Conservation (phyloP, 2,113 vertebrate genomes). For the Gymnocephalus cernua region DNA sequence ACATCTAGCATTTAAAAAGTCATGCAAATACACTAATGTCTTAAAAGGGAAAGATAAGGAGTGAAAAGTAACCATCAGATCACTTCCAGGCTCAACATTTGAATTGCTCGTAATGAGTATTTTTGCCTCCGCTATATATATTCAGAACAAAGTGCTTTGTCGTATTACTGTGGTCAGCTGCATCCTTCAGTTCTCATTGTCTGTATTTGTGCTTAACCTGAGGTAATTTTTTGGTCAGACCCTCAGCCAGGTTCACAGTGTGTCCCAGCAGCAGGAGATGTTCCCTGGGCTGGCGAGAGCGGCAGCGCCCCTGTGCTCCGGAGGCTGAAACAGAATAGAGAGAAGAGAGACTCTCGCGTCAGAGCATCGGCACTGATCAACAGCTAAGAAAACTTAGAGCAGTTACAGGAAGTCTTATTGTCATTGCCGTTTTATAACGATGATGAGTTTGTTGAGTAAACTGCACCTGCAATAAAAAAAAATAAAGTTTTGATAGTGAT, state of each 20-base stretch:
- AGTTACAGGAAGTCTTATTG: not conserved
- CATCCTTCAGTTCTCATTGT: not conserved
- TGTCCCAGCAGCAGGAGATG: constrained; percentile 37
- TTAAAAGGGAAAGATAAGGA: not conserved
- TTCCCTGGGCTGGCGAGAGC: constrained; percentile 65
- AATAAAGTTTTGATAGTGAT: no score
- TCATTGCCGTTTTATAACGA: not conserved
- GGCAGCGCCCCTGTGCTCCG: constrained; percentile 76
- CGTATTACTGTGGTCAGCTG: not conserved
- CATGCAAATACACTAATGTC: not conserved
- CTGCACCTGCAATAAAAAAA: not conserved
- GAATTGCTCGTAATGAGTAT: not conserved
- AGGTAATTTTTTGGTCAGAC: constrained; percentile 48
- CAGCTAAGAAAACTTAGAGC: constrained; percentile 60
- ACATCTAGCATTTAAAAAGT: not conserved
- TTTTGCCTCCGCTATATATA: not conserved
- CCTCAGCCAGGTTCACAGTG: constrained; percentile 11
- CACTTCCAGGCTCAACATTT: not conserved
- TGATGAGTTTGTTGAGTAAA: not conserved
- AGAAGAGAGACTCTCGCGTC: constrained; percentile 82
- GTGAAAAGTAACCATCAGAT: not conserved
- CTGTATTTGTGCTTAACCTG: constrained; percentile 11
- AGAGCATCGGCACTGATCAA: constrained; percentile 72
- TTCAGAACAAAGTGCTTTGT: not conserved
- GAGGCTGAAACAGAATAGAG: constrained; percentile 81